Evolutionary conservation across 2,888 invertebrate genomes (phyloP).

Genomic region (Artemia sinica): DNA sequence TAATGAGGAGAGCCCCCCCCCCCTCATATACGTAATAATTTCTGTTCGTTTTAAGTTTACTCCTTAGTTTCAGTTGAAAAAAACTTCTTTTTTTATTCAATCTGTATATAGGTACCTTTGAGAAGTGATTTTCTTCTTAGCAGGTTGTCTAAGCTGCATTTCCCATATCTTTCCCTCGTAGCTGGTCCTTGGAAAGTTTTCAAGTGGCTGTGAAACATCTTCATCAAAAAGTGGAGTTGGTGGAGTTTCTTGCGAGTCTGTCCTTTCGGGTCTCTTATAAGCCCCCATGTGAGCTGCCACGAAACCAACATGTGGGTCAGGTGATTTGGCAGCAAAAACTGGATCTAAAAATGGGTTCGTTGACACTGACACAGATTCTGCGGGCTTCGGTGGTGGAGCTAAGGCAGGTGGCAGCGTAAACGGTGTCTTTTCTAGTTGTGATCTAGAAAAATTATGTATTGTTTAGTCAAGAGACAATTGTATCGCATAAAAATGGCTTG

Average conservation of each 20-base stretch:
- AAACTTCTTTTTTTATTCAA: too few species aligned
- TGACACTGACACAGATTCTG: constrained; percentile 28
- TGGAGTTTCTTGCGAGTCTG: constrained; percentile 55
- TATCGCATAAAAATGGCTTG: too few species aligned
- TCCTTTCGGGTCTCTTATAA: constrained; percentile 26
- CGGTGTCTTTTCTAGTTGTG: constrained; percentile 26
- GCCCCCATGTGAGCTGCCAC: constrained; percentile 25
- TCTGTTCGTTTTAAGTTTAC: too few species aligned
- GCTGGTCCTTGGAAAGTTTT: constrained; percentile 65
- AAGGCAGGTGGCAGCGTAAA: constrained; percentile 45
- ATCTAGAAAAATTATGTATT: constrained; percentile 19
- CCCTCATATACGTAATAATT: too few species aligned
- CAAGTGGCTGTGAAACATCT: constrained; percentile 74
- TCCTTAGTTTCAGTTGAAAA: too few species aligned
- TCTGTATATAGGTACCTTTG: constrained; percentile 42
- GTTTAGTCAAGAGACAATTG: too few species aligned
- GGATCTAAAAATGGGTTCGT: constrained; percentile 31
- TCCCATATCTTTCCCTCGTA: constrained; percentile 80
- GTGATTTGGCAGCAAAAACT: constrained; percentile 20
- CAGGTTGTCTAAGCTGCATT: constrained; percentile 83
- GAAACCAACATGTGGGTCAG: constrained; percentile 34
- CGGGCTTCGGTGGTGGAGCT: constrained; percentile 50
- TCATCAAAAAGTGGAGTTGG: constrained; percentile 88
- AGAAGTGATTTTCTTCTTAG: constrained; percentile 87
- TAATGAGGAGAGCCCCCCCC: too few species aligned